Percentiles rank a stretch among this genome's conserved stretches.
phyloP scores from a whole-genome alignment of 2,113 vertebrate species.

The Plecotus auritus region DNA sequence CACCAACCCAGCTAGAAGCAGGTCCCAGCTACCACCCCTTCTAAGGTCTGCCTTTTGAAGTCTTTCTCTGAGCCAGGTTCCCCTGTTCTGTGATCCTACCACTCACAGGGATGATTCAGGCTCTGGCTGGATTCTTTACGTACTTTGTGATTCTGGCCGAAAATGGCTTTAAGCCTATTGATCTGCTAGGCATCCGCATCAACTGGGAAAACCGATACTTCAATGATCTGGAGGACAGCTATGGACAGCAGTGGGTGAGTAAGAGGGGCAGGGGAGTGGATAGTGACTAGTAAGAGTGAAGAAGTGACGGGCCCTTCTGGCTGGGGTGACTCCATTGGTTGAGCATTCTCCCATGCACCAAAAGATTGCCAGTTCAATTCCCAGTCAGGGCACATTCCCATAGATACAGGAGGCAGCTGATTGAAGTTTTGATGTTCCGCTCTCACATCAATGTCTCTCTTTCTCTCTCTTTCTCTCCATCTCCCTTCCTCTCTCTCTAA shows the following conservation, averaged over 20 bases:
- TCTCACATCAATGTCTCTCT: background rate
- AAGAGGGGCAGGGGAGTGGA: background rate
- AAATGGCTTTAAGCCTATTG: conserved; percentile 59
- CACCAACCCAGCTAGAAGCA: background rate
- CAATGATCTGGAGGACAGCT: conserved; percentile 85
- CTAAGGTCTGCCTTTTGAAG: background rate
- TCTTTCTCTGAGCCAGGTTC: background rate
- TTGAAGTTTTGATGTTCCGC: background rate
- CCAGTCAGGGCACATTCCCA: background rate
- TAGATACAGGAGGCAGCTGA: background rate
- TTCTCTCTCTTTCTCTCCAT: background rate
- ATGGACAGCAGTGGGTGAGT: conserved; percentile 94
- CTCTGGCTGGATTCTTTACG: conserved; percentile 77
- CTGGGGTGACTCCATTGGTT: background rate
- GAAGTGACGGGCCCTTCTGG: background rate
- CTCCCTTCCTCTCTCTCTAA: background rate
- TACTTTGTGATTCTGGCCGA: conserved; percentile 70
- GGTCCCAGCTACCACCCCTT: background rate
- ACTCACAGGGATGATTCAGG: conserved; percentile 89
- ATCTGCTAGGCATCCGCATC: conserved; percentile 54
- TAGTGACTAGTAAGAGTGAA: background rate
- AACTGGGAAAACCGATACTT: background rate
- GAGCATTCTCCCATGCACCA: background rate
- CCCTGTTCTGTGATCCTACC: background rate
- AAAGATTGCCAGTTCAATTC: background rate